A percentile compares a stretch with the other conserved stretches of the same genome.
These are phyloP conservation scores for Sardinella longiceps DNA, from an alignment of 2,797 vertebrate genomes.

Conservation along the genomic window DNA sequence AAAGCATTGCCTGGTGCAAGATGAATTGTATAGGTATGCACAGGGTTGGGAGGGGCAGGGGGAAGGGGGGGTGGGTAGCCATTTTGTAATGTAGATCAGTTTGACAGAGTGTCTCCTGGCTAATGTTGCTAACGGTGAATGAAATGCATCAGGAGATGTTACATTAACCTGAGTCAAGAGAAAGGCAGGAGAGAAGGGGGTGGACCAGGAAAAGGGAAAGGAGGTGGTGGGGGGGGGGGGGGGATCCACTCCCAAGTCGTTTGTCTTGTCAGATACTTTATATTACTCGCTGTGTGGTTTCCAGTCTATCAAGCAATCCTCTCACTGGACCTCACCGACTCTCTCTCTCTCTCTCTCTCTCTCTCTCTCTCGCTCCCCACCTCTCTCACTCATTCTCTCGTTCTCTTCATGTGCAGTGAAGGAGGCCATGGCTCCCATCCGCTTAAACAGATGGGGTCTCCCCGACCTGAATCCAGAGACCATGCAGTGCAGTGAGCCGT, in stretches of 20 bases:
- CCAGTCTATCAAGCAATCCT: constrained; percentile 52
- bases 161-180: constrained; percentile 62
- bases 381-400: constrained; percentile 24
- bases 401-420: constrained; percentile 72
- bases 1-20: constrained; percentile 60
- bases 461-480: constrained; percentile 87
- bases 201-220: constrained; percentile 27
- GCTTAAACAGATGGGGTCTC: constrained; percentile 88
- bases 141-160: constrained; percentile 71
- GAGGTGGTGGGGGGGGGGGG: constrained; percentile 26
- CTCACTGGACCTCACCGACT: not conserved
- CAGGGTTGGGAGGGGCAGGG: constrained; percentile 19
- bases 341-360: constrained; percentile 19
- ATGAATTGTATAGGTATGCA: constrained; percentile 64
- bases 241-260: constrained; percentile 56
- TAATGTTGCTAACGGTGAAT: constrained; percentile 67
- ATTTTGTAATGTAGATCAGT: constrained; percentile 70
- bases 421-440: constrained; percentile 86
- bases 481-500: constrained; percentile 91
- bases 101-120: constrained; percentile 68
- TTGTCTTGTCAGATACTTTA: constrained; percentile 65
- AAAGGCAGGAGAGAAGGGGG: constrained; percentile 25
- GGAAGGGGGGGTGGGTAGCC: constrained; percentile 51
- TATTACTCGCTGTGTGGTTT: constrained; percentile 58
- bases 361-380: not conserved